A percentile compares a stretch with the other conserved stretches of the same genome.
Evolutionary conservation across 2,888 invertebrate species (phyloP).

Genomic region (Aricia artaxerxes): DNA sequence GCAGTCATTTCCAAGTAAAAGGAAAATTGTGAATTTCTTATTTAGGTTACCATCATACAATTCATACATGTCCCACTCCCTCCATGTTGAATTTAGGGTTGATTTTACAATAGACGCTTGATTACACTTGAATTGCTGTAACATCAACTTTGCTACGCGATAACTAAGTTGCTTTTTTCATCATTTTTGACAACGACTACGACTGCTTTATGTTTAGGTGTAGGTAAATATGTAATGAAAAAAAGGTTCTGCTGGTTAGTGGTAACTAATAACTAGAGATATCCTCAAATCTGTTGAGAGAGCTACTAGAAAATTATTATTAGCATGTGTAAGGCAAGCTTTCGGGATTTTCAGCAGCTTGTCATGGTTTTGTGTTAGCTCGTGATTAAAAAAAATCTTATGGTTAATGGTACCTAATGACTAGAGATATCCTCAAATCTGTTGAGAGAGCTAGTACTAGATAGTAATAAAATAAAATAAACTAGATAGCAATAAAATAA

Average conservation of each 20-base stretch:
- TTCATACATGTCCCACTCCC: background rate
- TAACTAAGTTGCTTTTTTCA: background rate
- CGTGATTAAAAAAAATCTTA: background rate
- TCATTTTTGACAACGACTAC: background rate
- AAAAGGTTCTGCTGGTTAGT: background rate
- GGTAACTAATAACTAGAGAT: background rate
- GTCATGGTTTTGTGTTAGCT: too few species aligned
- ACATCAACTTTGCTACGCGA: background rate
- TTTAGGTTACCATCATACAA: background rate
- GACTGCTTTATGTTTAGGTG: background rate
- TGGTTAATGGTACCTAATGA: background rate
- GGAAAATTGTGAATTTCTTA: background rate
- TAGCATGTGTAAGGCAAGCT: too few species aligned
- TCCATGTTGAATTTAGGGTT: background rate
- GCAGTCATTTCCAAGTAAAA: background rate
- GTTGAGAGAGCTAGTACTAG: too few species aligned
- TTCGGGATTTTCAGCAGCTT: too few species aligned
- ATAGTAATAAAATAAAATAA: too few species aligned
- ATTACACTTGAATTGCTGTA: conserved; percentile 7
- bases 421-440: too few species aligned
- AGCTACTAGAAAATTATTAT: too few species aligned
- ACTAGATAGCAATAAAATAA: too few species aligned
- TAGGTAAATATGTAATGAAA: background rate
- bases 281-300: too few species aligned
- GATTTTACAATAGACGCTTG: conserved; percentile 15